Percentiles rank a stretch among this genome's conserved stretches.
Evolutionary conservation across 2,113 vertebrate species (phyloP).

Genomic region (Halichoerus grypus): DNA sequence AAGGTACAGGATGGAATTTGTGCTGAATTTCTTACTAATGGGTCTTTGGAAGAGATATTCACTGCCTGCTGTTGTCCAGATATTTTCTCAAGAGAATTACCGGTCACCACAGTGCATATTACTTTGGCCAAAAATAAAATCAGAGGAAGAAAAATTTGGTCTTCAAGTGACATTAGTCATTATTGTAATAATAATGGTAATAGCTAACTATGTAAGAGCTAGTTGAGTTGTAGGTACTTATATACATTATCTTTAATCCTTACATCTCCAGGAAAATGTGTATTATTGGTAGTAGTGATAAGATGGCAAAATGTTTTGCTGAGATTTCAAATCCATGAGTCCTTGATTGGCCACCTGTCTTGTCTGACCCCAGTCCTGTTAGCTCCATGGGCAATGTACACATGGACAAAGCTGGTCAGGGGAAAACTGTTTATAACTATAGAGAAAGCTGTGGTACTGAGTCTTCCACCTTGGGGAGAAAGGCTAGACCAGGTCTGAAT

Average conservation of each 20-base stretch:
- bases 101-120: neutral
- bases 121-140: conserved; percentile 1
- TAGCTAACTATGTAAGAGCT: neutral
- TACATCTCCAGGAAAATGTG: neutral
- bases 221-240: neutral
- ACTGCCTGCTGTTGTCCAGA: neutral
- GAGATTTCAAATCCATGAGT: neutral
- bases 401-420: neutral
- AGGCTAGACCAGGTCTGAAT: neutral
- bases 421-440: neutral
- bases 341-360: neutral
- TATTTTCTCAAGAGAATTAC: conserved; percentile 18
- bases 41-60: neutral
- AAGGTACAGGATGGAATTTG: neutral
- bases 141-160: neutral
- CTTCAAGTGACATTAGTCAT: neutral
- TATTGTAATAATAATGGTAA: neutral
- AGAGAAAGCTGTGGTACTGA: neutral
- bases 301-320: neutral
- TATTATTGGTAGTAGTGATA: neutral
- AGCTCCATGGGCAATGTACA: neutral
- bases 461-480: neutral
- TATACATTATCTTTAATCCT: neutral
- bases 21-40: conserved; percentile 44
- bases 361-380: neutral